Percentiles rank a stretch among this genome's conserved stretches.
Conservation (phyloP, 2,113 vertebrate genomes). For the Leptobrachium leishanense region DNA sequence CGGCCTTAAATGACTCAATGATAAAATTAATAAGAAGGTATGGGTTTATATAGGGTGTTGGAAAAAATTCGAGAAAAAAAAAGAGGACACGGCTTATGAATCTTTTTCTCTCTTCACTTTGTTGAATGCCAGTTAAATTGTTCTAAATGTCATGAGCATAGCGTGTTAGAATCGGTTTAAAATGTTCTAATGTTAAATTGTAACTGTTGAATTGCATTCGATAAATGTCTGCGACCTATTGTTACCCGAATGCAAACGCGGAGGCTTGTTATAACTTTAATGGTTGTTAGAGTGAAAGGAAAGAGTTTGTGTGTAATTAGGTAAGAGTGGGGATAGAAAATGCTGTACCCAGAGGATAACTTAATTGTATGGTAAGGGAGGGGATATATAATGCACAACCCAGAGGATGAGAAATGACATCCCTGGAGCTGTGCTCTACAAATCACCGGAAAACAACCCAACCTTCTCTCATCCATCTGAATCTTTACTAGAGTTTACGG, state of each 20-base stretch:
- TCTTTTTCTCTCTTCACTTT: background rate
- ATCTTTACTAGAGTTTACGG: too few relatives aligned
- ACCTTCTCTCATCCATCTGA: too few relatives aligned
- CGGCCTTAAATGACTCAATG: too few relatives aligned
- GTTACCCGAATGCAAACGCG: background rate
- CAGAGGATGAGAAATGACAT: too few relatives aligned
- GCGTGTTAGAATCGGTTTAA: background rate
- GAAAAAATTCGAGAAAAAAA: background rate
- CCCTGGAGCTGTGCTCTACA: too few relatives aligned
- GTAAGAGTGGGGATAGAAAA: too few relatives aligned
- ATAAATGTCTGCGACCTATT: background rate
- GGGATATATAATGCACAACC: too few relatives aligned
- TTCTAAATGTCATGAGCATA: background rate
- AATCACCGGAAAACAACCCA: too few relatives aligned
- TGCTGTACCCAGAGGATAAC: too few relatives aligned
- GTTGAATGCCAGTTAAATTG: background rate
- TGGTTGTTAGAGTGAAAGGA: background rate
- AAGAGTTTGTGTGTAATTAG: background rate
- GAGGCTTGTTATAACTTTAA: background rate
- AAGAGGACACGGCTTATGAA: background rate
- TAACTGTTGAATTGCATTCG: background rate
- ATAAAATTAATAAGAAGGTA: too few relatives aligned
- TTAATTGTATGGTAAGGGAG: too few relatives aligned
- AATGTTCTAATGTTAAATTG: conserved; percentile 2
- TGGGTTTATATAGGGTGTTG: background rate